Percentiles rank a stretch among this genome's conserved stretches.
Conservation (phyloP, 23 tunicate genomes). For the Ascidia mentula region DNA sequence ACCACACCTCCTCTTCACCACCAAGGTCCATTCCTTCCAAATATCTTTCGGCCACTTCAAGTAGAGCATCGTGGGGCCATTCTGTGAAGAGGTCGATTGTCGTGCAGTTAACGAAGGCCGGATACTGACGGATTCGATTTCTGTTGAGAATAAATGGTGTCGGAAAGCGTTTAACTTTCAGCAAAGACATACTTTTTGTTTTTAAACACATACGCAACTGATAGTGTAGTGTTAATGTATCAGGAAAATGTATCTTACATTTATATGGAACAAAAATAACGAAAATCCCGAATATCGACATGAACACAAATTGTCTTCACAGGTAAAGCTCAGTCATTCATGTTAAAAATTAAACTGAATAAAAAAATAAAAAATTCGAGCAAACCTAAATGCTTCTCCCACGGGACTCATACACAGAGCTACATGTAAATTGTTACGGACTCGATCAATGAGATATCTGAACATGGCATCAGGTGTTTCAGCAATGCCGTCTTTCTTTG, state of each 20-base stretch:
- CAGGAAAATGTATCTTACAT: too few relatives aligned
- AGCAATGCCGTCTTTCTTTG: constrained; percentile 67
- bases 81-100: constrained; percentile 94
- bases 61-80: constrained; percentile 96
- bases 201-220: too few relatives aligned
- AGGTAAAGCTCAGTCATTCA: too few relatives aligned
- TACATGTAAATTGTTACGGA: constrained; percentile 81
- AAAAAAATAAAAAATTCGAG: too few relatives aligned
- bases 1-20: constrained; percentile 70
- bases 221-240: too few relatives aligned
- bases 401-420: constrained; percentile 91
- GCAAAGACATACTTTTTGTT: too few relatives aligned
- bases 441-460: constrained; percentile 84
- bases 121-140: constrained; percentile 96
- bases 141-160: constrained; percentile 16
- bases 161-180: neutral
- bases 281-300: too few relatives aligned
- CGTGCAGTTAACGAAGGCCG: constrained; percentile 95
- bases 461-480: constrained; percentile 85
- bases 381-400: constrained; percentile 93
- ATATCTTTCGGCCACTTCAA: constrained; percentile 96
- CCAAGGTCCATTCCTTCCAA: constrained; percentile 93
- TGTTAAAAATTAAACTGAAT: too few relatives aligned
- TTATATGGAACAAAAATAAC: too few relatives aligned
- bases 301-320: too few relatives aligned